These are phyloP conservation scores for Acanthurus leucopareius DNA, from an alignment of 2,797 vertebrate genomes.

Conservation along the genomic window DNA sequence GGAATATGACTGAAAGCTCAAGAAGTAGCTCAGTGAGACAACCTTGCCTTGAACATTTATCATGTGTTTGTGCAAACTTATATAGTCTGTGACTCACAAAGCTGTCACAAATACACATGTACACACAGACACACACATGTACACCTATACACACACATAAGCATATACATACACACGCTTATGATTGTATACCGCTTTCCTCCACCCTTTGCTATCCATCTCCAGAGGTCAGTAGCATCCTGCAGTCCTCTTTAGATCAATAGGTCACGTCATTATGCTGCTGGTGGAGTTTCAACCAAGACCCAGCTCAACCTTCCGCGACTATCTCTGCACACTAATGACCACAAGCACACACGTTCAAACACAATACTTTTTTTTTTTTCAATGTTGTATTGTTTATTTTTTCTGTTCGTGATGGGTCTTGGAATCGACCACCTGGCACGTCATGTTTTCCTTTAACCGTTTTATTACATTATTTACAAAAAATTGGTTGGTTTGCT, in stretches of 20 bases:
- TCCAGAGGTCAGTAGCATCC: conserved; percentile 64
- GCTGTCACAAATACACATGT: neutral
- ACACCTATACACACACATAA: conserved; percentile 8
- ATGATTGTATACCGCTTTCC: conserved; percentile 3
- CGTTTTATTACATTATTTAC: neutral
- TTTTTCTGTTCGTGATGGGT: neutral
- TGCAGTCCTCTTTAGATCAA: conserved; percentile 70
- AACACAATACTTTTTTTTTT: conserved; percentile 25
- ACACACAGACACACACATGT: neutral
- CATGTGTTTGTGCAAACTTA: conserved; percentile 18
- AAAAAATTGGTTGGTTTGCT: too few relatives aligned
- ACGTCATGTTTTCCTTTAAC: conserved; percentile 11
- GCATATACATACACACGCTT: neutral
- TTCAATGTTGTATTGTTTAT: conserved; percentile 5
- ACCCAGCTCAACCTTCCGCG: conserved; percentile 58
- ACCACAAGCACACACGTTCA: conserved; percentile 39
- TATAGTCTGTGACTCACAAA: conserved; percentile 2
- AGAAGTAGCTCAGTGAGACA: neutral
- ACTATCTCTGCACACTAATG: conserved; percentile 71
- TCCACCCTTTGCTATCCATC: conserved; percentile 28
- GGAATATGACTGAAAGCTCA: neutral
- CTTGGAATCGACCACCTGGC: neutral
- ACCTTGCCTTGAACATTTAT: neutral
- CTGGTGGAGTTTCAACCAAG: conserved; percentile 64
- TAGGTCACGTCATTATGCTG: conserved; percentile 77